phyloP scores from a whole-genome alignment of 2,888 invertebrate genomes.

The Rotaria sp. region DNA sequence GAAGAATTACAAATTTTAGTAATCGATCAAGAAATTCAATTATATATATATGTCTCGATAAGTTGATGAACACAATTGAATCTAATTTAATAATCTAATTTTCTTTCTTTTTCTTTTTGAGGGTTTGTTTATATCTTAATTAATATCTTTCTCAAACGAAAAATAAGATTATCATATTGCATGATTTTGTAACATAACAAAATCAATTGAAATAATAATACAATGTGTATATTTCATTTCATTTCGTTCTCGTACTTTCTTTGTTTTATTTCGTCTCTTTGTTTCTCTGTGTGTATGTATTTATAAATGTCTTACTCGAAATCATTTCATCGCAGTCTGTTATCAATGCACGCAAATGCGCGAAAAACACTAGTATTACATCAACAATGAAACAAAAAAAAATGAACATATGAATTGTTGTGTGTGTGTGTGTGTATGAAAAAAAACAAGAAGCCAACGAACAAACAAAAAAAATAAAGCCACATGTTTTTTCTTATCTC shows the following conservation, averaged over 20 bases:
- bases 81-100: background rate
- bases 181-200: background rate
- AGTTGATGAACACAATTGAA: background rate
- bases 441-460: conserved; percentile 15
- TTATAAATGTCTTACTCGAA: conserved; percentile 19
- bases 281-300: background rate
- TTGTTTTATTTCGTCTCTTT: conserved; percentile 15
- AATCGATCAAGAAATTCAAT: no score
- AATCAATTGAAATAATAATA: background rate
- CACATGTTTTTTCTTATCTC: conserved; percentile 7
- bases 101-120: background rate
- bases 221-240: background rate
- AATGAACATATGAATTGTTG: conserved; percentile 2
- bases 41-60: no score
- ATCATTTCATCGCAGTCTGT: conserved; percentile 22
- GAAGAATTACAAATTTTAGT: background rate
- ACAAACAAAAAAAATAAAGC: conserved; percentile 10
- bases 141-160: no score
- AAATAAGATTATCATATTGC: background rate
- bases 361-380: background rate
- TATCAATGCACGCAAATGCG: conserved; percentile 1
- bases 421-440: background rate
- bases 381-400: background rate
- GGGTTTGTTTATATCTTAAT: no score
- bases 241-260: conserved; percentile 14